These are phyloP conservation scores for Agonopterix alstromeriana DNA, from an alignment of 2,888 invertebrate species.

Conservation along the genomic window DNA sequence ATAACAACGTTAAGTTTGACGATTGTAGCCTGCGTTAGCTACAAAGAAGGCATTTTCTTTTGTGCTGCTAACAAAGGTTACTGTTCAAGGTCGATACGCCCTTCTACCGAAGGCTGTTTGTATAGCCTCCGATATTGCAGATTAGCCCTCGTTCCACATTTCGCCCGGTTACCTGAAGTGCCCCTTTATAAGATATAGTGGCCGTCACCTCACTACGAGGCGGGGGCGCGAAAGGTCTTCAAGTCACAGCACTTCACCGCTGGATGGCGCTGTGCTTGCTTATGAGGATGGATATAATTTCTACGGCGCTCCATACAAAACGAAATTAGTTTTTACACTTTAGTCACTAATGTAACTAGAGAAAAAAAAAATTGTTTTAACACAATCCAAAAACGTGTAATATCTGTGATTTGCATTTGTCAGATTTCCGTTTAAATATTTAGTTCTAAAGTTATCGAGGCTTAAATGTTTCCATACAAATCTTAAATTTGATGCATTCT, in stretches of 20 bases:
- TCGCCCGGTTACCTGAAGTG: conserved; percentile 21
- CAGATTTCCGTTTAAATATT: no score
- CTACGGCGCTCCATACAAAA: no score
- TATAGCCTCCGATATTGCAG: conserved; percentile 47
- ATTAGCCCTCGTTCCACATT: conserved; percentile 28
- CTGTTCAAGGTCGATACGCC: conserved; percentile 47
- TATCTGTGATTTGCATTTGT: no score
- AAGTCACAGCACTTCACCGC: conserved; percentile 7
- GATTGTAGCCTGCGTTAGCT: conserved; percentile 28
- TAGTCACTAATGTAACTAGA: no score
- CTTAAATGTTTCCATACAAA: no score
- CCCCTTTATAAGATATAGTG: conserved; percentile 9
- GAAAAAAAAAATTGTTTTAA: no score
- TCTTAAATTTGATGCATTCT: no score
- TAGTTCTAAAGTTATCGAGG: no score
- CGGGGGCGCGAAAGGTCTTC: conserved; percentile 6
- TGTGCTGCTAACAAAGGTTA: conserved; percentile 48
- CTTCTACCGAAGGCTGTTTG: conserved; percentile 28
- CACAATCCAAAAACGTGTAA: no score
- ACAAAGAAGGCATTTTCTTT: conserved; percentile 56
- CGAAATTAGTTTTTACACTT: no score
- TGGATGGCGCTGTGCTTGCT: conserved; percentile 29
- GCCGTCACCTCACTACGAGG: conserved; percentile 7
- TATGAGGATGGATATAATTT: no score
- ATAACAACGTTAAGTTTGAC: conserved; percentile 23